Percentiles rank a stretch among this genome's conserved stretches.
phyloP scores from a whole-genome alignment of 2,888 invertebrate species.

The Cerastis leucographa region DNA sequence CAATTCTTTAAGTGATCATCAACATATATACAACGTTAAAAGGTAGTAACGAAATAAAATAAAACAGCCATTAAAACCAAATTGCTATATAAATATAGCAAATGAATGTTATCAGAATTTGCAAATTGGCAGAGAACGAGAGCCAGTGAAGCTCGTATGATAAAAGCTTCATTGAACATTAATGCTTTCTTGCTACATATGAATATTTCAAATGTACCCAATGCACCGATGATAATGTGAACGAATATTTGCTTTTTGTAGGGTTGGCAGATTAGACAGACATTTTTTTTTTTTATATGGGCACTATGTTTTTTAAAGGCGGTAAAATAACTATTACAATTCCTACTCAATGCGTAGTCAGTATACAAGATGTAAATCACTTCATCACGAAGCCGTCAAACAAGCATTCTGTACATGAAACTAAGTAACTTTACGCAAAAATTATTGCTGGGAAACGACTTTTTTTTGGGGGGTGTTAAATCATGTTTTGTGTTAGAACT shows the following conservation, averaged over 20 bases:
- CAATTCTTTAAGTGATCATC: not conserved
- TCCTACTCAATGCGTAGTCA: not conserved
- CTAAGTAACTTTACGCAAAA: too few species aligned
- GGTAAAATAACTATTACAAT: not conserved
- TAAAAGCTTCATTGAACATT: constrained; percentile 85
- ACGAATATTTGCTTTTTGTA: constrained; percentile 82
- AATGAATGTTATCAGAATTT: constrained; percentile 63
- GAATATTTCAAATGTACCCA: constrained; percentile 89
- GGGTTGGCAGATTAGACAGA: constrained; percentile 67
- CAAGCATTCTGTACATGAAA: too few species aligned
- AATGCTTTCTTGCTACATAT: constrained; percentile 87
- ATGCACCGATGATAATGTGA: constrained; percentile 87
- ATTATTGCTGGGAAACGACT: too few species aligned
- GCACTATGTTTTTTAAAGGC: not conserved
- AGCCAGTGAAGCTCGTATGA: constrained; percentile 71
- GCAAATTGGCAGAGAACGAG: constrained; percentile 66
- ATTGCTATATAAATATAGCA: constrained; percentile 51
- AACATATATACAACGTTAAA: not conserved
- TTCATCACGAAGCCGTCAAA: too few species aligned
- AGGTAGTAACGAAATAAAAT: constrained; percentile 20
- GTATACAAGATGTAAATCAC: too few species aligned
- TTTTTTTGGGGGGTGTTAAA: too few species aligned
- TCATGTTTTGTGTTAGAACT: too few species aligned
- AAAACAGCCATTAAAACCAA: constrained; percentile 45
- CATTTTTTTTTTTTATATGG: not conserved